phyloP scores from a whole-genome alignment of 2,797 vertebrate species.

The Otolemur crassicaudatus region DNA sequence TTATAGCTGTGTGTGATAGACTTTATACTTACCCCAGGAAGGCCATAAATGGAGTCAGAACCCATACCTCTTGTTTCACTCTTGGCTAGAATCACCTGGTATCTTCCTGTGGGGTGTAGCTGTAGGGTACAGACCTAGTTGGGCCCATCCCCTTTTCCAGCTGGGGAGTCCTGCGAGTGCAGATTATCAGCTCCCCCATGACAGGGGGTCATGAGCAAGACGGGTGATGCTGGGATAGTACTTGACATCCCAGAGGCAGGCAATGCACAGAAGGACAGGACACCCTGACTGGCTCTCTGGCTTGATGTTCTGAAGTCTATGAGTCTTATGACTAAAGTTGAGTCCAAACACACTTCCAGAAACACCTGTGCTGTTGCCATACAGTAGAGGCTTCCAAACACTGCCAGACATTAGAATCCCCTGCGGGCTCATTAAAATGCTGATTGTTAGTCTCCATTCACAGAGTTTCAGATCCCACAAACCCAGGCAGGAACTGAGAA shows the following conservation, averaged over 20 bases:
- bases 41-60: not conserved
- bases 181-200: not conserved
- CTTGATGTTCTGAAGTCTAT: not conserved
- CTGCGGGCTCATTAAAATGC: not conserved
- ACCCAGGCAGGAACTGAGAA: not conserved
- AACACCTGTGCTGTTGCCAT: not conserved
- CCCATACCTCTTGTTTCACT: not conserved
- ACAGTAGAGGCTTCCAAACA: not conserved
- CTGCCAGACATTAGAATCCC: not conserved
- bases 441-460: not conserved
- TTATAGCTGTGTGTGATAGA: not conserved
- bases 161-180: not conserved
- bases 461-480: not conserved
- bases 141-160: too few relatives aligned
- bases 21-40: not conserved
- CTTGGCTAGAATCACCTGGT: not conserved
- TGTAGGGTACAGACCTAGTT: not conserved
- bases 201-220: not conserved
- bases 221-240: not conserved
- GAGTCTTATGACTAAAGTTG: not conserved
- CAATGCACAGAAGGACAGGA: not conserved
- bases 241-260: not conserved
- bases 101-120: not conserved
- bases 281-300: not conserved
- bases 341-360: not conserved